Conservation (phyloP, 2,888 invertebrate species). For the Trachelus iudaicus region DNA sequence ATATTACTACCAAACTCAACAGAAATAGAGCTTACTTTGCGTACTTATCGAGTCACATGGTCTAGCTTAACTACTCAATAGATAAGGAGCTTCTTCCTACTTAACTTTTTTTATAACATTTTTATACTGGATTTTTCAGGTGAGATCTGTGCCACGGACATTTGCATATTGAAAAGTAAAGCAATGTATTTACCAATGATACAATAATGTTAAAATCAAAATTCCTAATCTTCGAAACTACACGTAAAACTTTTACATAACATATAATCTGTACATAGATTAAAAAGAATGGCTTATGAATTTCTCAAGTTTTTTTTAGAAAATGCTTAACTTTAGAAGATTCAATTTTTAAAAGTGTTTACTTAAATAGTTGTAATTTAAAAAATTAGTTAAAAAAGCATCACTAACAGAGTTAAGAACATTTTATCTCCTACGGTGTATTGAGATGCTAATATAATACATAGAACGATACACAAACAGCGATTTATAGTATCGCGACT, state of each 20-base stretch:
- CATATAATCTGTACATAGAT: background rate
- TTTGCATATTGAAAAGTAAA: background rate
- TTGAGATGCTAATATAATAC: constrained; percentile 44
- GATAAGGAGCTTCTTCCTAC: background rate
- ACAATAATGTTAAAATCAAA: background rate
- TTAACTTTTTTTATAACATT: background rate
- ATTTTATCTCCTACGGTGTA: constrained; percentile 15
- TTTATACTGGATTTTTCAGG: background rate
- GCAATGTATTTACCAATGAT: background rate
- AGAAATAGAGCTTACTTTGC: background rate
- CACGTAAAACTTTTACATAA: background rate
- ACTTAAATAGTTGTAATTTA: background rate
- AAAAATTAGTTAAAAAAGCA: background rate
- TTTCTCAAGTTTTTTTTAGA: too few species aligned
- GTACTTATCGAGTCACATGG: background rate
- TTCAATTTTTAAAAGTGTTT: background rate
- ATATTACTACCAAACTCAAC: background rate
- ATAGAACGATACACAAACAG: constrained; percentile 25
- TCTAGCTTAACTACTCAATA: background rate
- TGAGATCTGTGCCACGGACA: background rate
- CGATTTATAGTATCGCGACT: constrained; percentile 46
- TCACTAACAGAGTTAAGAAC: background rate
- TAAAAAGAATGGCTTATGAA: background rate
- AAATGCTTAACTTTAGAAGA: background rate
- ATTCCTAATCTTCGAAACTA: background rate